Evolutionary conservation across 2,888 invertebrate genomes (phyloP), one percentile per base, ranked within the genome.

Genomic region (Cheilosia impressa): DNA sequence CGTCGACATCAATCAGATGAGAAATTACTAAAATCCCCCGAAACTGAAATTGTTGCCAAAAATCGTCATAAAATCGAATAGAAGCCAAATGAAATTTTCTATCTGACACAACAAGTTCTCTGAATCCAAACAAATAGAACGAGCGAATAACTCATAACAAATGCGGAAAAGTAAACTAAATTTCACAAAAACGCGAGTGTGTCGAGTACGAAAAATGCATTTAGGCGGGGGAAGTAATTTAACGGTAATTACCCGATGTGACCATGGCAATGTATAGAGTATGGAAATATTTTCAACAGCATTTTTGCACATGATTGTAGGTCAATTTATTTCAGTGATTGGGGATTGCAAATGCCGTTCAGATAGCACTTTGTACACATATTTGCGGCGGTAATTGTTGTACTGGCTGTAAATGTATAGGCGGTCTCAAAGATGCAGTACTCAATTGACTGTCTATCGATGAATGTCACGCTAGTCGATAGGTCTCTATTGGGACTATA

Each of bases 401-500:
- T 41, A 47, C 22, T 17, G 13, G 13, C 38, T 9, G n/a, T 62
- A 66, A 27, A 34, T 57, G 19, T 22, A 50, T 34, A 57, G 79
- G 73, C 60, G 57, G 24, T 38, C 69, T 53, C 6, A 38, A 47
- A 71, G 65, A 66, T 50, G 34, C 45, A 63, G 58, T 13, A 58
- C 17, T 38, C 57, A 38, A 75, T 22, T 47, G 53, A 69, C 65
- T 79, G 83, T 73, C 79, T 84, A 69, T 75, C 68, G 73, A 84
- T 71, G 83, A 84, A 79, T 84, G 83, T 65, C 79, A 65, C 65
- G 63, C 52, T 63, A 75, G 69, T 75, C 69, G 79, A 75, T 73
- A 63, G 73, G 79, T 79, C 73, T 83, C 57, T 38, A 13, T 38
- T 38, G 68, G 50, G 75, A 58, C 68, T 84, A 84, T 65, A 75